Base-by-base conservation (phyloP, 2,113 vertebrate genomes). In the Spea multiplicata region DNA sequence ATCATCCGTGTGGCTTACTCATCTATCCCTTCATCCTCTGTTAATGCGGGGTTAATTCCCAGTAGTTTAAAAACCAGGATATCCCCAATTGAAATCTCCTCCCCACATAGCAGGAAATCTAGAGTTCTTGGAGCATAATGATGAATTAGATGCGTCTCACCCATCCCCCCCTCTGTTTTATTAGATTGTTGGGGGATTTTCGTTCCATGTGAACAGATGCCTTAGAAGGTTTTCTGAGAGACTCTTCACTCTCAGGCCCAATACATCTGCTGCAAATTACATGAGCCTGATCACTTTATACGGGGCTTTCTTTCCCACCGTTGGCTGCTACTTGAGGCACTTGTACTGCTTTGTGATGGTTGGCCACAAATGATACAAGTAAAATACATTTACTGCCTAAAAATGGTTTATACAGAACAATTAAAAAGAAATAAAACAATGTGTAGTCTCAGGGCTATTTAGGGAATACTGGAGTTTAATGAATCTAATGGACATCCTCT, bases 241-340 rank as follows among this genome's bases (percentile, higher is more conserved):
- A 13, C 8, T 10, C 7, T n/a, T 6, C 48, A 16, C 46, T 67
- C 69, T 79, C 70, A 73, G 71, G 62, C 16, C 77, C 44, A 44
- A 14, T 83, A 85, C 87, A 86, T 91, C 88, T 93, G 88, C 83
- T 85, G 83, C 84, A 88, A 76, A 89, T 89, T 85, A 90, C 47
- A 79, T 44, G 44, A 16, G 4, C 75, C 48, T 57, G 48, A 76
- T 72, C 14, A 53, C 45, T 50, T 81, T 8, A 9, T 30, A 57
- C 66, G 0, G 6, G 78, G 68, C 83, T 10, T 4, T 52, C 5
- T 10, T 65, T 81, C 45, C 62, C 55, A 66, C 8, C 0, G 5
- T 30, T 52, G 57, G 57, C 50, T 52, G 45, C 13, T 76, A 77
- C 74, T 44, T 44, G 44, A 79, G 61, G 73, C 77, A 30, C 69